Evolutionary conservation across 1,140 invertebrate species (phyloP).

Genomic region (Trachelipus rathkii): DNA sequence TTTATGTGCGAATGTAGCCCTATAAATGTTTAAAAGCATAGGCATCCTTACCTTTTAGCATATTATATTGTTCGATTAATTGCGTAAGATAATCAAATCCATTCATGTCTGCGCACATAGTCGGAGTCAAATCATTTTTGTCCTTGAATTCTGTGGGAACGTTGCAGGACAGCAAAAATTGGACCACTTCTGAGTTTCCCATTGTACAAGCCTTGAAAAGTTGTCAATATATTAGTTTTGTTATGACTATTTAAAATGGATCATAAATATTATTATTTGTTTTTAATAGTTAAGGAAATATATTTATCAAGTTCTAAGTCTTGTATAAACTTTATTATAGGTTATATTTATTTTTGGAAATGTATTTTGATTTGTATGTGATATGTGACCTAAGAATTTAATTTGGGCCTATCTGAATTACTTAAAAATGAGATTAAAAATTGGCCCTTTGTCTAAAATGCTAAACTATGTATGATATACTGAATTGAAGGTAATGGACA

Average conservation of each 20-base stretch:
- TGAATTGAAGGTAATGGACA: too few species aligned
- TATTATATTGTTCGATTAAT: not conserved
- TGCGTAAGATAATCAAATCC: not conserved
- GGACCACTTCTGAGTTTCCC: slow-evolving; percentile 29
- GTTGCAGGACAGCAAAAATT: slow-evolving; percentile 22
- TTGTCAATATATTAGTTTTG: too few species aligned
- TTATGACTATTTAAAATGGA: not conserved
- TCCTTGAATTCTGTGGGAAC: slow-evolving; percentile 28
- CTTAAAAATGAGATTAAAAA: too few species aligned
- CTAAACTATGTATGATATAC: too few species aligned
- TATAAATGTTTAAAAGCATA: too few species aligned
- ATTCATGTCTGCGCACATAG: slow-evolving; percentile 18
- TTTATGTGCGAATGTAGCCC: too few species aligned
- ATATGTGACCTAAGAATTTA: too few species aligned
- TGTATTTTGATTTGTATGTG: not conserved
- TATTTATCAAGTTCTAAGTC: not conserved
- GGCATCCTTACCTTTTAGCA: not conserved
- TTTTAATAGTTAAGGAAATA: not conserved
- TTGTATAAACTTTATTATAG: too few species aligned
- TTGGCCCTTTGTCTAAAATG: too few species aligned
- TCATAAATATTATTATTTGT: slow-evolving; percentile 7
- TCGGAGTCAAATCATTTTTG: slow-evolving; percentile 36
- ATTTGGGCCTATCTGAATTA: too few species aligned
- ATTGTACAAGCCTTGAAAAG: slow-evolving; percentile 35
- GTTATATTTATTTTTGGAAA: not conserved